phyloP scores from a whole-genome alignment of 1,140 invertebrate genomes.

The Trypoxylus dichotomus region DNA sequence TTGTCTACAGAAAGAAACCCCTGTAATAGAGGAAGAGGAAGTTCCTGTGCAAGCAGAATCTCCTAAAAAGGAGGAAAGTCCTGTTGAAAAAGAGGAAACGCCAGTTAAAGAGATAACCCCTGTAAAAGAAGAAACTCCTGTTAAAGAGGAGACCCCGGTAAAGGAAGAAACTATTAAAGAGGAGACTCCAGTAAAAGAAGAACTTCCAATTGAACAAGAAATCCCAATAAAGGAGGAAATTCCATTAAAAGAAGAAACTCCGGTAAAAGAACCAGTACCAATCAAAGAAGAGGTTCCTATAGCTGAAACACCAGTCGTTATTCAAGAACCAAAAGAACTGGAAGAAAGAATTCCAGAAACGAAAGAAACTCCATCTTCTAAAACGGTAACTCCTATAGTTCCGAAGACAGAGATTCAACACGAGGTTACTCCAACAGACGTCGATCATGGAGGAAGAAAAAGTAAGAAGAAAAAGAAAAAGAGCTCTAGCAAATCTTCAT shows the following conservation, averaged over 20 bases:
- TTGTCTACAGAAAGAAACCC: background rate
- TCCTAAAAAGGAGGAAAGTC: background rate
- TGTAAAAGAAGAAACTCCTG: background rate
- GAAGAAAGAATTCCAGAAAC: background rate
- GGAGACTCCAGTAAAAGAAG: background rate
- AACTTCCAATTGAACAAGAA: no score
- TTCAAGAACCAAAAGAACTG: no score
- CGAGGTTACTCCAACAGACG: slow-evolving; percentile 51
- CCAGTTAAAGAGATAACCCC: background rate
- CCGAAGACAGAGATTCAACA: slow-evolving; percentile 49
- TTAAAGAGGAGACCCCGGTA: background rate
- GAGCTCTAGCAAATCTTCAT: slow-evolving; percentile 38
- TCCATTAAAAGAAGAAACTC: no score
- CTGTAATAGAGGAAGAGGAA: background rate
- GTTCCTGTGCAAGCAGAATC: background rate
- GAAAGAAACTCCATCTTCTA: slow-evolving; percentile 28
- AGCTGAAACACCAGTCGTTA: no score
- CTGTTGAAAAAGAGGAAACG: background rate
- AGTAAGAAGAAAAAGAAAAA: slow-evolving; percentile 59
- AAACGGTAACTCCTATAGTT: slow-evolving; percentile 41
- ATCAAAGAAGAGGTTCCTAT: no score
- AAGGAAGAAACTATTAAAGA: background rate
- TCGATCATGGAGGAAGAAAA: slow-evolving; percentile 52
- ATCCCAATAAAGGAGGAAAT: no score
- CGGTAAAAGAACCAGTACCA: no score